Evolutionary conservation across 30 jellyfish, hydroid and myxozoan genomes (phyloP).

Genomic region (Aurelia sp.): DNA sequence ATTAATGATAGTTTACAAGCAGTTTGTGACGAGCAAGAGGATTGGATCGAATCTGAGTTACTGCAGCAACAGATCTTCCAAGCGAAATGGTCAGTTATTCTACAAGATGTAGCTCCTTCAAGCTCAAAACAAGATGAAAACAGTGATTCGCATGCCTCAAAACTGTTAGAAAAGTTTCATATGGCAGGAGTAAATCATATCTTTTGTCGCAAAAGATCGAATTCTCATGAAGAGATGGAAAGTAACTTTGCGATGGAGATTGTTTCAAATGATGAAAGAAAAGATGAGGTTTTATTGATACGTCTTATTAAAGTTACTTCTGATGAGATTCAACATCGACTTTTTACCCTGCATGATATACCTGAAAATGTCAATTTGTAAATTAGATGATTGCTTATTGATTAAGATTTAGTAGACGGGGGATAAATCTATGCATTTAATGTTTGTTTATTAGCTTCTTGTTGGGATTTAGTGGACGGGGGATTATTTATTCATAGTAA

Average conservation of each 20-base stretch:
- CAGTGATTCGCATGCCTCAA: neutral
- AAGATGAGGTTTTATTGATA: no score
- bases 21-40: slow-evolving; percentile 56
- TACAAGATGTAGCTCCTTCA: slow-evolving; percentile 40
- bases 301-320: slow-evolving; percentile 51
- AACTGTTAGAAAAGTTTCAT: slow-evolving; percentile 27
- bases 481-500: no score
- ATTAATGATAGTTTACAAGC: slow-evolving; percentile 9
- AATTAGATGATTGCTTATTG: no score
- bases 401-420: no score
- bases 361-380: no score
- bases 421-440: no score
- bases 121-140: no score
- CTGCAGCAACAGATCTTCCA: slow-evolving; percentile 70
- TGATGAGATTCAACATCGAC: slow-evolving; percentile 45
- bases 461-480: no score
- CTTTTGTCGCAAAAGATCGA: slow-evolving; percentile 37
- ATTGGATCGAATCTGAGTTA: slow-evolving; percentile 73
- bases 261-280: no score
- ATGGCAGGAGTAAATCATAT: slow-evolving; percentile 72
- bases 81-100: slow-evolving; percentile 53
- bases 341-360: neutral
- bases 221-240: no score
- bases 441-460: no score
- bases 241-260: no score